A percentile compares a stretch with the other conserved stretches of the same genome.
Evolutionary conservation across 2,113 vertebrate species (phyloP).

Genomic region (Piaya cayana): DNA sequence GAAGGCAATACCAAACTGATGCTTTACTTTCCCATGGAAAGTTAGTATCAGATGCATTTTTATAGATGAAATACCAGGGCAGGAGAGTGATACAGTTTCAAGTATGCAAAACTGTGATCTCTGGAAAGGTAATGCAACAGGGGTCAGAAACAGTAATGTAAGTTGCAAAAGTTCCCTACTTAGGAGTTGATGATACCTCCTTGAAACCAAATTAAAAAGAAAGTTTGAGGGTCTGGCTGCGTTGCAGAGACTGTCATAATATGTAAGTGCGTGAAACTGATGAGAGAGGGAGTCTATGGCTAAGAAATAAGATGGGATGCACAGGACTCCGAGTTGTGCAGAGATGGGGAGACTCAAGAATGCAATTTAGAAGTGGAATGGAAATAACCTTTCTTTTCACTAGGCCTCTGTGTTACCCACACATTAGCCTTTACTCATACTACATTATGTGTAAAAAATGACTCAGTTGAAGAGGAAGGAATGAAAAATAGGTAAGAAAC

Average conservation of each 20-base stretch:
- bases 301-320: not conserved
- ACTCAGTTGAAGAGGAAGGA: not conserved
- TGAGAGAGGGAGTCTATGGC: rapidly evolving
- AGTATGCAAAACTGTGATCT: not conserved
- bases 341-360: not conserved
- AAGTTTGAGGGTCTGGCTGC: not conserved
- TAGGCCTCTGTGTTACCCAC: not conserved
- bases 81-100: not conserved
- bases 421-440: not conserved
- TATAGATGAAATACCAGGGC: not conserved
- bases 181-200: not conserved
- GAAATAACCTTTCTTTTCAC: not conserved
- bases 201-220: not conserved
- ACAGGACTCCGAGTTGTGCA: not conserved
- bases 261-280: not conserved
- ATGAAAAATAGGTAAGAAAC: not conserved
- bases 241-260: not conserved
- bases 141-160: not conserved
- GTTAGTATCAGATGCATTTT: not conserved
- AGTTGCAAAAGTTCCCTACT: not conserved
- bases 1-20: not conserved
- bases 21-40: not conserved
- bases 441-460: not conserved
- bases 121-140: not conserved
- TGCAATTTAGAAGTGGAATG: not conserved